Percentiles rank a stretch among this genome's conserved stretches.
Conservation (phyloP, 2,797 vertebrate genomes). For the Mionectes olivaceus region DNA sequence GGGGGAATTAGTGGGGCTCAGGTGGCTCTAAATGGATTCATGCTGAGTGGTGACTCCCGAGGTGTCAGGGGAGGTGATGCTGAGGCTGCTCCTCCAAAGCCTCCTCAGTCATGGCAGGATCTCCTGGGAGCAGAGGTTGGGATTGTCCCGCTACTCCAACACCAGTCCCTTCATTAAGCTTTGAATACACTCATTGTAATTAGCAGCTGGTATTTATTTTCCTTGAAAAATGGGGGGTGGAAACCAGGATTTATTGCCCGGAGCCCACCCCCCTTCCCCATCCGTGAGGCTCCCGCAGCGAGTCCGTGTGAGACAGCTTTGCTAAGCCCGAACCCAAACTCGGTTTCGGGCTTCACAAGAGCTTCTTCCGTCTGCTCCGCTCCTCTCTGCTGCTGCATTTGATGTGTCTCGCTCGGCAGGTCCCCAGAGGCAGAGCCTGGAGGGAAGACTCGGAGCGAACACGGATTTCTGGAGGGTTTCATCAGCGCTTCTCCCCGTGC, state of each 20-base stretch:
- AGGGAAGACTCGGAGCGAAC: no score
- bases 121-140: not conserved
- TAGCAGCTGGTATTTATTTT: not conserved
- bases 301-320: not conserved
- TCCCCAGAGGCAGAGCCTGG: no score
- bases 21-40: not conserved
- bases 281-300: no score
- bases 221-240: not conserved
- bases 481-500: no score
- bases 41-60: not conserved
- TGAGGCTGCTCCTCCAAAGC: not conserved
- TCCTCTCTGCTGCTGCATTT: no score
- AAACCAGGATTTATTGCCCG: not conserved
- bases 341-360: no score
- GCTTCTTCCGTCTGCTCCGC: no score
- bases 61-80: not conserved
- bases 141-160: not conserved
- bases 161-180: not conserved
- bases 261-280: accelerated
- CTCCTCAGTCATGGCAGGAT: not conserved
- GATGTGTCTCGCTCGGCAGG: no score
- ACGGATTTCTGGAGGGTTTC: no score
- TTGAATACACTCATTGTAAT: no score
- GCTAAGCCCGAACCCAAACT: not conserved
- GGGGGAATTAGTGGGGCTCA: not conserved